Evolutionary conservation across 2,888 invertebrate species (phyloP), one percentile per base, ranked within the genome.

Genomic region (Tortrix viridana): DNA sequence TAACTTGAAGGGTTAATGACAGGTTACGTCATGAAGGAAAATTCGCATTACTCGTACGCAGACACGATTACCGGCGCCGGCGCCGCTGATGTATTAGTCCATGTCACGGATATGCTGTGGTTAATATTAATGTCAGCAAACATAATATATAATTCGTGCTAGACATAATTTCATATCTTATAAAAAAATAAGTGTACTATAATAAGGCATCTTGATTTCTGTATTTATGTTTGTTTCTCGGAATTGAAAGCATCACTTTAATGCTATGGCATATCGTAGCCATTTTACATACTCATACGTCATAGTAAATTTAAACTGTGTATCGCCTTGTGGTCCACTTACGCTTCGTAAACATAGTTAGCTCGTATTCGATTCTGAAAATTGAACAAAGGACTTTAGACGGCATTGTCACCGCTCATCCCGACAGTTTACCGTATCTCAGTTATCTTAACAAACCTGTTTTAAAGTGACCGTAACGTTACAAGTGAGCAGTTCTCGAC

Each of bases 1-100:
- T 52, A 44, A 52, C 56, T 19, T 52, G 44, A 57, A 57, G 62
- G 50, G 75, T 76, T 88, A 90, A 90, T 89, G 88, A 89, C 84
- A 86, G 86, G 86, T 89, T 88, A 86, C 87, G 84, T 85, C 85
- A 87, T 85, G 82, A 80, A 81, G 85, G 87, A 83, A 89, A 90
- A 89, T 88, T 84, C 84, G 77, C 88, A 81, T 75, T 81, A 85
- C 85, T 82, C 59, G 14, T 52, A 46, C 58, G 56, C 65, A 56
- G 63, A 62, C 67, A 19, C 49, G 61, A 58, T 62, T 65, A 62
- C 44, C 61, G 65, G 60, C 54, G 79, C 77, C 77, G 73, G 74
- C 73, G 75, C 74, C 83, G 82, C 75, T 85, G 84, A 86, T 85
- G 80, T 84, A 87, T 89, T 88, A 82, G 84, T 79, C 76, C 79